Evolutionary conservation across 2,888 invertebrate species (phyloP).

Genomic region (Drosophila leonis): DNA sequence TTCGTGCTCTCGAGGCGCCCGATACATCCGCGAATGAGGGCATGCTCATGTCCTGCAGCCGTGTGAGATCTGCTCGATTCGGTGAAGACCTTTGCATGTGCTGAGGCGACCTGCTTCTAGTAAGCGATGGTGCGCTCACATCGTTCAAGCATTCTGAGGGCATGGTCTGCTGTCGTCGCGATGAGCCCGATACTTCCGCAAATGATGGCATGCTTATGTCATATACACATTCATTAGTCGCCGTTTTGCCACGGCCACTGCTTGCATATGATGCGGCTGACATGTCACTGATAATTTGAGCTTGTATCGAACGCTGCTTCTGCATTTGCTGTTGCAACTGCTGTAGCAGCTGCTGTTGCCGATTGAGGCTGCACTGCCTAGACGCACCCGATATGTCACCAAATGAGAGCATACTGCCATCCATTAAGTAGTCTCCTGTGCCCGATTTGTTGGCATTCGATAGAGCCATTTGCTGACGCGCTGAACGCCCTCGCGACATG

Average conservation of each 20-base stretch:
- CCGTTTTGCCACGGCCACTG: slow-evolving; percentile 2
- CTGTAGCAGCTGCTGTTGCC: not conserved
- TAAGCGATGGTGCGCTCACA: not conserved
- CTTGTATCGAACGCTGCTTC: slow-evolving; percentile 7
- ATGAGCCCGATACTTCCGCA: slow-evolving; percentile 12
- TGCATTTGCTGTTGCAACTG: not conserved
- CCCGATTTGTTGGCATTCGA: not conserved
- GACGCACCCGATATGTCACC: slow-evolving; percentile 12
- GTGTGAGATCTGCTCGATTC: not conserved
- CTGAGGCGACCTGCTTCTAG: not conserved
- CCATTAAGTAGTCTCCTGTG: slow-evolving; percentile 13
- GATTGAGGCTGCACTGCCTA: not conserved
- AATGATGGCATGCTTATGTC: slow-evolving; percentile 40
- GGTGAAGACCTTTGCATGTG: not conserved
- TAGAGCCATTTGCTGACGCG: not conserved
- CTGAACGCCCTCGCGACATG: not conserved
- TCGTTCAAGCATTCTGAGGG: not conserved
- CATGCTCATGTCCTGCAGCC: slow-evolving; percentile 30
- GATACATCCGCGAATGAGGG: slow-evolving; percentile 27
- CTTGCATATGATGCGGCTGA: slow-evolving; percentile 12
- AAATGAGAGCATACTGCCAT: slow-evolving; percentile 34
- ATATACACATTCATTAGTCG: slow-evolving; percentile 3
- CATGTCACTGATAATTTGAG: slow-evolving; percentile 16
- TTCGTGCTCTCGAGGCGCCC: not conserved
- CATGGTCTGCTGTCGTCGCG: not conserved